These are phyloP conservation scores for Psix sp. DNA, from an alignment of 1,140 invertebrate species.

Conservation along the genomic window DNA sequence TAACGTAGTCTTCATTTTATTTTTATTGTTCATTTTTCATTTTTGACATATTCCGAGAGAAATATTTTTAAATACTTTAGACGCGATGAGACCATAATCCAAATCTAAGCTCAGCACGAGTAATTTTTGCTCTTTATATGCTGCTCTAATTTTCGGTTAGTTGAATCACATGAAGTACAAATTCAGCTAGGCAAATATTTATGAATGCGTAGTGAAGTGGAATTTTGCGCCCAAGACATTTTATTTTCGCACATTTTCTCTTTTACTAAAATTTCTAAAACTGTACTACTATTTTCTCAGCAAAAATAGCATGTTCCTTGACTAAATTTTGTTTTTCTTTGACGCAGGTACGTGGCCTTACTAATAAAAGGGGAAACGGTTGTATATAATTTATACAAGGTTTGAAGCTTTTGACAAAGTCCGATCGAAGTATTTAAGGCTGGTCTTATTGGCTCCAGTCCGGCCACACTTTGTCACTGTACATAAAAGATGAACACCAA, in stretches of 20 bases:
- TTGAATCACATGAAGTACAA: slow-evolving; percentile 2
- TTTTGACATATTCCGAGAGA: not conserved
- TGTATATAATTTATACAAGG: too few relatives aligned
- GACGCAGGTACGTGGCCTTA: slow-evolving; percentile 7
- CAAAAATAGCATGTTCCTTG: slow-evolving; percentile 17
- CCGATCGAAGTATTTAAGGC: too few relatives aligned
- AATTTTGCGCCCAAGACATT: not conserved
- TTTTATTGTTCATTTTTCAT: too few relatives aligned
- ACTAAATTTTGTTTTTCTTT: slow-evolving; percentile 3
- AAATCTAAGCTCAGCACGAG: not conserved
- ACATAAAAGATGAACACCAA: too few relatives aligned
- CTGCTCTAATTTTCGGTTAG: slow-evolving; percentile 24
- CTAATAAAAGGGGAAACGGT: not conserved
- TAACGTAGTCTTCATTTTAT: too few relatives aligned
- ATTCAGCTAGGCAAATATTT: slow-evolving; percentile 11
- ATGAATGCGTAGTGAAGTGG: not conserved
- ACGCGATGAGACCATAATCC: not conserved
- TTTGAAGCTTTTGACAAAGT: not conserved
- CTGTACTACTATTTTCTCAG: too few relatives aligned
- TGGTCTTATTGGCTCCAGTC: too few relatives aligned
- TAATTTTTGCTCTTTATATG: slow-evolving; percentile 29
- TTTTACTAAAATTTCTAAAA: too few relatives aligned
- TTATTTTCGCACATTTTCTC: too few relatives aligned
- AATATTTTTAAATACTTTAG: not conserved
- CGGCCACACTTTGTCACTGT: too few relatives aligned